These are phyloP conservation scores for Entomobrya proxima DNA, from an alignment of 2,888 invertebrate genomes.

Conservation along the genomic window DNA sequence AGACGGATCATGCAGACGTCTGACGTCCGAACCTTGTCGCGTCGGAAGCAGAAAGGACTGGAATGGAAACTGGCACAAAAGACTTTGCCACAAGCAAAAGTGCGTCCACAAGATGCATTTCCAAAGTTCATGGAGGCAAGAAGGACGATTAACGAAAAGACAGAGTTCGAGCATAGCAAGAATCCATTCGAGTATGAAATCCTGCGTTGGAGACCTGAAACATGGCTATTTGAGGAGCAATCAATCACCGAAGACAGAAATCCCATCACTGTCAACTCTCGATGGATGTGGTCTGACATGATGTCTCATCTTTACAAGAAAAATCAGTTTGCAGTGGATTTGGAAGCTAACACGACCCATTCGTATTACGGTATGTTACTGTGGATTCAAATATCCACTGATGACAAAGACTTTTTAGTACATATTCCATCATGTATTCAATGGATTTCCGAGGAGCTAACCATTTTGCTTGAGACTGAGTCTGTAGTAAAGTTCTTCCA, in stretches of 20 bases:
- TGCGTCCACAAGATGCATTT: not conserved
- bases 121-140: not conserved
- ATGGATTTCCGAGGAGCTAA: not conserved
- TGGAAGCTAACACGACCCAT: not conserved
- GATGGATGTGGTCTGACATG: not conserved
- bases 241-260: not conserved
- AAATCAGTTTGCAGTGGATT: not conserved
- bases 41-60: not conserved
- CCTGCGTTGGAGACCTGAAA: not conserved
- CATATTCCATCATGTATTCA: not conserved
- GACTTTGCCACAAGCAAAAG: no score
- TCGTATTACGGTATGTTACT: not conserved
- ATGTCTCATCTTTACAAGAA: not conserved
- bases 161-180: not conserved
- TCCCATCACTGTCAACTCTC: not conserved
- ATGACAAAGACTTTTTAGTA: not conserved
- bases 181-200: not conserved
- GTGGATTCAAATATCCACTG: not conserved
- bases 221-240: not conserved
- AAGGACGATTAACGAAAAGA: not conserved
- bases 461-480: not conserved
- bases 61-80: not conserved
- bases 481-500: not conserved
- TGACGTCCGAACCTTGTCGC: not conserved
- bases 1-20: not conserved